Evolutionary conservation across 2,113 vertebrate species (phyloP).

Genomic region (Mobula birostris): DNA sequence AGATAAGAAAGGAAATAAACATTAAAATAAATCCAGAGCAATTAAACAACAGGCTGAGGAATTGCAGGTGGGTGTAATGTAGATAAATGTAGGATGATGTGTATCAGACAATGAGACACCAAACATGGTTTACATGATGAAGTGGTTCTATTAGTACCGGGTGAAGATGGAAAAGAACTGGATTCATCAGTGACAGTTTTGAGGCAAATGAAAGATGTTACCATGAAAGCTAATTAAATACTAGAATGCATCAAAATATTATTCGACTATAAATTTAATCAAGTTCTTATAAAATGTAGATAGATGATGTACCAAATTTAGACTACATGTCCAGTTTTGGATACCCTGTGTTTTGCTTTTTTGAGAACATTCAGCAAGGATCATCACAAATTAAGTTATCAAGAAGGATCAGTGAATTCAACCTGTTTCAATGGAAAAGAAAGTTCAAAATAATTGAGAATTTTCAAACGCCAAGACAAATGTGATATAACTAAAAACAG

Average conservation of each 20-base stretch:
- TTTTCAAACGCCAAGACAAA: background rate
- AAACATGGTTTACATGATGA: background rate
- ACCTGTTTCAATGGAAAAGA: background rate
- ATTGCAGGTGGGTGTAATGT: conserved; percentile 1
- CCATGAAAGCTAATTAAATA: background rate
- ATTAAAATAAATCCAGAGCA: background rate
- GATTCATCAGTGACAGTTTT: conserved; percentile 1
- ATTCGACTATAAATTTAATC: background rate
- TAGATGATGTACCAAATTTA: background rate
- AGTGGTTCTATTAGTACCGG: background rate
- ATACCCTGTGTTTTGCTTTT: background rate
- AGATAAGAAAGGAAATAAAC: background rate
- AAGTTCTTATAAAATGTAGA: background rate
- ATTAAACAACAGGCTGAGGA: background rate
- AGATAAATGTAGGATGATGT: conserved; percentile 17
- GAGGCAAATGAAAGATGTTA: background rate
- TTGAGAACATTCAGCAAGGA: background rate
- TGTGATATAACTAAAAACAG: background rate
- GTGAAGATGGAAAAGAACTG: background rate
- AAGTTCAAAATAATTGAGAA: background rate
- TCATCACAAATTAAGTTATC: background rate
- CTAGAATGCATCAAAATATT: background rate
- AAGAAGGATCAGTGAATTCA: background rate
- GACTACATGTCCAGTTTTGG: background rate
- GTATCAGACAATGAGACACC: conserved; percentile 4